These are phyloP conservation scores for Leptinotarsa texana DNA, from an alignment of 1,140 invertebrate species.

Conservation along the genomic window DNA sequence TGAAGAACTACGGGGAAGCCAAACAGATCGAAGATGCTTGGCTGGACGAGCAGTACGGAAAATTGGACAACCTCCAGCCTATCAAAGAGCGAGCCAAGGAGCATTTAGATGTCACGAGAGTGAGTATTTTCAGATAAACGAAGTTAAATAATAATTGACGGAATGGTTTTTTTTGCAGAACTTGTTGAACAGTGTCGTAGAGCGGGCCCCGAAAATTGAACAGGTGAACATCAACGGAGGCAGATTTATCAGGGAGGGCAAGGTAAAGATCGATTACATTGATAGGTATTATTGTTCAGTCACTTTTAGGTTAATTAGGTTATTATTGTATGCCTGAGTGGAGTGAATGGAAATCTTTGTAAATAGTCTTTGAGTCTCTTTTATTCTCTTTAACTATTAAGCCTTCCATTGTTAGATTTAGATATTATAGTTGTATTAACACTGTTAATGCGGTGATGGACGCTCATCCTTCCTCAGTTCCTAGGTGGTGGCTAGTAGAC, in stretches of 20 bases:
- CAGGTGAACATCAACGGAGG: conserved; percentile 93
- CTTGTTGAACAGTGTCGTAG: conserved; percentile 86
- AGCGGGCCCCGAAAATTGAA: conserved; percentile 90
- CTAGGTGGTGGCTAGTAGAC: conserved; percentile 1
- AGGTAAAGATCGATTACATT: conserved; percentile 70
- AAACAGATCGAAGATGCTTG: conserved; percentile 86
- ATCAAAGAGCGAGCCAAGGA: conserved; percentile 73
- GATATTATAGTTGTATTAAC: conserved; percentile 13
- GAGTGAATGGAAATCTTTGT: conserved; percentile 32
- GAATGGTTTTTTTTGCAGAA: conserved; percentile 65
- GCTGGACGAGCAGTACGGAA: conserved; percentile 78
- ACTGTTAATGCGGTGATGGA: background rate
- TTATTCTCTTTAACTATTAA: background rate
- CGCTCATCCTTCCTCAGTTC: background rate
- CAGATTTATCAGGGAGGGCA: conserved; percentile 94
- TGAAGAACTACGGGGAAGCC: conserved; percentile 84
- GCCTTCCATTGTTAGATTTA: background rate
- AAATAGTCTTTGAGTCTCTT: conserved; percentile 9
- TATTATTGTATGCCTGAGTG: conserved; percentile 23
- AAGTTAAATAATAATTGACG: background rate
- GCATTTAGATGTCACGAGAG: conserved; percentile 78
- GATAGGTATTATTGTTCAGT: background rate
- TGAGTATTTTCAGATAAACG: conserved; percentile 55
- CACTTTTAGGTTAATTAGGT: conserved; percentile 25
- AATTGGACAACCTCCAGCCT: conserved; percentile 72